These are phyloP conservation scores for Drosophila recens DNA, from an alignment of 2,888 invertebrate species.

Conservation along the genomic window DNA sequence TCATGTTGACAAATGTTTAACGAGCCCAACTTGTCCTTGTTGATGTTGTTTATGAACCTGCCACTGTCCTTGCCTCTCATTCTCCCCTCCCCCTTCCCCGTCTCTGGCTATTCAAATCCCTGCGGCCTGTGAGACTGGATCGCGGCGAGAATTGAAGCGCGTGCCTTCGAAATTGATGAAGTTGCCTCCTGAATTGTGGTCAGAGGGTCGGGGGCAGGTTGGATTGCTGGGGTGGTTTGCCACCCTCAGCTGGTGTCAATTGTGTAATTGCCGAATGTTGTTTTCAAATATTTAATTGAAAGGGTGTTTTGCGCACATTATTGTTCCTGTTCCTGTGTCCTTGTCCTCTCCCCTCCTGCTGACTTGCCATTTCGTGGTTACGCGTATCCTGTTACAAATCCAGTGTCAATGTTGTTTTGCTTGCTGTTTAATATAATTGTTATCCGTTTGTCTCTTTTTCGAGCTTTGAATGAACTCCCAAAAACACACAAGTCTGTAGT, in stretches of 20 bases:
- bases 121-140: conserved; percentile 52
- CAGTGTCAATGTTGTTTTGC: conserved; percentile 73
- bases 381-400: conserved; percentile 85
- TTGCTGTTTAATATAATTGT: conserved; percentile 80
- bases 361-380: conserved; percentile 80
- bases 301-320: conserved; percentile 76
- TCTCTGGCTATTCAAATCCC: conserved; percentile 71
- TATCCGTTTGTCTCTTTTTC: conserved; percentile 65
- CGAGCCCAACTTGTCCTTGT: conserved; percentile 72
- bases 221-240: conserved; percentile 1
- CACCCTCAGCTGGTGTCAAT: conserved; percentile 72
- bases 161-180: conserved; percentile 83
- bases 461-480: conserved; percentile 19
- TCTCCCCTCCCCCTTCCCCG: not conserved
- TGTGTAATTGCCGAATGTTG: conserved; percentile 83
- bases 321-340: conserved; percentile 23
- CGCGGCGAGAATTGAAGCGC: conserved; percentile 68
- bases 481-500: not conserved
- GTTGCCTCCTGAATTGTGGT: conserved; percentile 51
- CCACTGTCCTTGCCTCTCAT: conserved; percentile 25
- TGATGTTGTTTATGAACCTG: conserved; percentile 80
- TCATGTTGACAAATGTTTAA: conserved; percentile 76
- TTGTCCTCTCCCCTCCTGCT: conserved; percentile 12
- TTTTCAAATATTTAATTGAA: conserved; percentile 83
- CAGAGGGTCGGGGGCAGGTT: conserved; percentile 1